These are phyloP conservation scores for Cisticola juncidis DNA, from an alignment of 2,113 vertebrate genomes.

Conservation along the genomic window DNA sequence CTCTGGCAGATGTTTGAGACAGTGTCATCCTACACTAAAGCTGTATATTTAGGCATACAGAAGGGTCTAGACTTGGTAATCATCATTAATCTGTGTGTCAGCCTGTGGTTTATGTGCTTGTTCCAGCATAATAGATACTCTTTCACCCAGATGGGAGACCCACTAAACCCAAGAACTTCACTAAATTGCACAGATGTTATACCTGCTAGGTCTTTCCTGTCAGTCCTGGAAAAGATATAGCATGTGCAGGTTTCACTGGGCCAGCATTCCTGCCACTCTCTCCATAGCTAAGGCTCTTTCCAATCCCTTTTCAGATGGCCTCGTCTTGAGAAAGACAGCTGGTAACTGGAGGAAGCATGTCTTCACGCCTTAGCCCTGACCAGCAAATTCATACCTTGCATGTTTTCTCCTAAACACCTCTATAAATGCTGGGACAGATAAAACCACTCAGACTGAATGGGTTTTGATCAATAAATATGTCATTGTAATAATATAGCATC, in stretches of 20 bases:
- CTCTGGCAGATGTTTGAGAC: constrained; percentile 47
- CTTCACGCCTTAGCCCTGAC: not conserved
- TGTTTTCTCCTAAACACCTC: not conserved
- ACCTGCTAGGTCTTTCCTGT: not conserved
- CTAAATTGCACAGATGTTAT: not conserved
- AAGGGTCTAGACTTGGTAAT: constrained; percentile 16
- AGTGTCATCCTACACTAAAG: constrained; percentile 25
- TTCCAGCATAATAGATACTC: not conserved
- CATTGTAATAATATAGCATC: not conserved
- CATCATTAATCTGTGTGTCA: constrained; percentile 48
- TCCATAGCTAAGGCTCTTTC: not conserved
- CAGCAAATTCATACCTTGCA: not conserved
- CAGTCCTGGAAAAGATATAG: not conserved
- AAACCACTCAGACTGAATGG: not conserved
- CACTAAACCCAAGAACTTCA: not conserved
- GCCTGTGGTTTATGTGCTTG: constrained; percentile 20
- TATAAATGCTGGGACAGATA: not conserved
- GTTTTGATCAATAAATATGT: not conserved
- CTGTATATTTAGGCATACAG: constrained; percentile 27
- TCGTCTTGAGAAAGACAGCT: not conserved
- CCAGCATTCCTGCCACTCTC: not conserved
- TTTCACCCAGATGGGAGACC: constrained; percentile 22
- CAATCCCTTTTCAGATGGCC: not conserved
- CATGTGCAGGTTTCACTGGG: not conserved
- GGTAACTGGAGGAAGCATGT: not conserved